phyloP scores from a whole-genome alignment of 2,797 vertebrate species.

The Ptychadena robeensis region DNA sequence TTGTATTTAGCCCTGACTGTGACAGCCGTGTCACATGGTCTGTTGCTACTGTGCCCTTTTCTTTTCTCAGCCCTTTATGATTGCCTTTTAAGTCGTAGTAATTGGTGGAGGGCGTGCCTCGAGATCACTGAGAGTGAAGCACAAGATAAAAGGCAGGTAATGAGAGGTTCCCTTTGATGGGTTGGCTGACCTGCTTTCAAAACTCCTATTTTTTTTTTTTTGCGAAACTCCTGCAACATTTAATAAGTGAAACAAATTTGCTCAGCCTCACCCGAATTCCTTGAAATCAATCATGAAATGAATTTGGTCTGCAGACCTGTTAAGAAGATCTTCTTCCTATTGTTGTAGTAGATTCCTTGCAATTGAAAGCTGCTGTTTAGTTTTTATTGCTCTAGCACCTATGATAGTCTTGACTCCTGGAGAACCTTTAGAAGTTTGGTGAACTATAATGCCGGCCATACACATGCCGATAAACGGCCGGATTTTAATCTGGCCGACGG shows the following conservation, averaged over 20 bases:
- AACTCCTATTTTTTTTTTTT: conserved; percentile 59
- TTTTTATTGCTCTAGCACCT: not conserved
- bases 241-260: conserved; percentile 62
- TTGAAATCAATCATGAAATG: conserved; percentile 55
- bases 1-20: conserved; percentile 41
- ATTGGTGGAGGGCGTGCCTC: conserved; percentile 58
- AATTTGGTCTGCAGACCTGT: conserved; percentile 27
- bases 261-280: conserved; percentile 61
- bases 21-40: conserved; percentile 59
- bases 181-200: conserved; percentile 59
- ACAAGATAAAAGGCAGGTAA: conserved; percentile 61
- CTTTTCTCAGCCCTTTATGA: conserved; percentile 43
- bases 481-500: no score
- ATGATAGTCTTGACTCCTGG: not conserved
- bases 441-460: no score
- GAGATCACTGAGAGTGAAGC: conserved; percentile 58
- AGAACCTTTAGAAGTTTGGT: not conserved
- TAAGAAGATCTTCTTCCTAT: not conserved
- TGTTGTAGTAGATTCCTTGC: not conserved
- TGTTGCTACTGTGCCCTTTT: conserved; percentile 56
- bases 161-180: conserved; percentile 59
- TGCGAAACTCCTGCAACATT: conserved; percentile 51
- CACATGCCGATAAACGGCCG: no score
- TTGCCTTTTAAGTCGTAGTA: conserved; percentile 59
- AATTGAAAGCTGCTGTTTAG: not conserved